phyloP scores from a whole-genome alignment of 2,888 invertebrate species.

The Trachelus troglodyta region DNA sequence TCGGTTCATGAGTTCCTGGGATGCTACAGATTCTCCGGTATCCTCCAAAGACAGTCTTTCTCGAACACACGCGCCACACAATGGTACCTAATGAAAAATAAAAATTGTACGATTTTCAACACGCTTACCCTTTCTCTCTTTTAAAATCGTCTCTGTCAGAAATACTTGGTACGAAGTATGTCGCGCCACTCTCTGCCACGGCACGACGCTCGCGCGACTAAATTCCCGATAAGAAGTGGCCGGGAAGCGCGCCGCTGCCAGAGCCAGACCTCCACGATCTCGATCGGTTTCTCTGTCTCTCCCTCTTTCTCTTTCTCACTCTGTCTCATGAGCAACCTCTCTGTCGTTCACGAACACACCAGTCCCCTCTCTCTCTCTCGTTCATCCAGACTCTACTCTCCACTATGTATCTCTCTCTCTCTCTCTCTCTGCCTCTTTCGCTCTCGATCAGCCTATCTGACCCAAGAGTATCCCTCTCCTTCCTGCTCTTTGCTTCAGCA shows the following conservation, averaged over 20 bases:
- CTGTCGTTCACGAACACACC: not conserved
- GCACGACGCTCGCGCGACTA: conserved; percentile 38
- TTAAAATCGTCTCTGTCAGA: no score
- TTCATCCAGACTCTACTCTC: not conserved
- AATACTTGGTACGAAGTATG: no score
- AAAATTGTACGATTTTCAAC: no score
- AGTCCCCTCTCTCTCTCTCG: no score
- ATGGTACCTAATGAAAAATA: no score
- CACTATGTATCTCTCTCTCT: not conserved
- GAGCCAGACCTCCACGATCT: no score
- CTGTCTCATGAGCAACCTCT: conserved; percentile 13
- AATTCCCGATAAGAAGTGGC: conserved; percentile 33
- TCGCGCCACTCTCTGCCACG: conserved; percentile 3
- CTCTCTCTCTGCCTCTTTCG: not conserved
- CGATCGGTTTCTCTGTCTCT: conserved; percentile 16
- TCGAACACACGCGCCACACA: no score
- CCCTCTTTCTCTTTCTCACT: conserved; percentile 21
- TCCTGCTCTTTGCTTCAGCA: not conserved
- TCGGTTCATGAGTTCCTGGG: no score
- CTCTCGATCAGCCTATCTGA: no score
- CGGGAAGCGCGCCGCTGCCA: not conserved
- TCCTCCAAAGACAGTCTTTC: no score
- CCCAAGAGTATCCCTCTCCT: not conserved
- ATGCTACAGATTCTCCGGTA: no score
- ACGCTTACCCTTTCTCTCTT: no score